phyloP scores from a whole-genome alignment of 2,888 invertebrate genomes.

The Teinopalpus imperialis region DNA sequence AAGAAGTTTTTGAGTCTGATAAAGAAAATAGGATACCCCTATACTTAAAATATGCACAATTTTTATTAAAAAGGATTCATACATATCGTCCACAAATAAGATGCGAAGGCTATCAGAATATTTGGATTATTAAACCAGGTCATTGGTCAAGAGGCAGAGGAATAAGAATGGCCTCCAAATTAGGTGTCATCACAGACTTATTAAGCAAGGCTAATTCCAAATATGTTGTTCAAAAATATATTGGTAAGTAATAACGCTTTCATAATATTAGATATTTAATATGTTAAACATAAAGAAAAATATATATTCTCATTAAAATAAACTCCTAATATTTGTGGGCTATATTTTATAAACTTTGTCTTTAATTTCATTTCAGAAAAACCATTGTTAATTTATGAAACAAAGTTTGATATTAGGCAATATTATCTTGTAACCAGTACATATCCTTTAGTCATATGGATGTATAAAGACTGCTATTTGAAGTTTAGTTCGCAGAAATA shows the following conservation, averaged over 20 bases:
- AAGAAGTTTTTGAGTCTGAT: constrained; percentile 71
- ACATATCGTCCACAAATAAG: constrained; percentile 83
- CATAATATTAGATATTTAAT: too few relatives aligned
- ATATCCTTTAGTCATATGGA: constrained; percentile 91
- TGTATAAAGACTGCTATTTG: constrained; percentile 92
- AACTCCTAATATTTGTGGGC: not conserved
- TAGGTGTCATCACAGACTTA: constrained; percentile 86
- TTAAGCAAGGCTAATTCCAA: constrained; percentile 81
- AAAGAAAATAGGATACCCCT: constrained; percentile 53
- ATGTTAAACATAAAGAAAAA: too few relatives aligned
- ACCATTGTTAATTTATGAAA: constrained; percentile 90
- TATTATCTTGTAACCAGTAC: constrained; percentile 93
- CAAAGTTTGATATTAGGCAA: constrained; percentile 95
- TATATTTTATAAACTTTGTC: not conserved
- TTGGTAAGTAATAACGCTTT: constrained; percentile 85
- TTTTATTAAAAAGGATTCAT: constrained; percentile 81
- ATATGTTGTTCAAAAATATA: constrained; percentile 95
- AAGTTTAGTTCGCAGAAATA: constrained; percentile 93
- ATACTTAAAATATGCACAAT: constrained; percentile 71
- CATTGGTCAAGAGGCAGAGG: constrained; percentile 92
- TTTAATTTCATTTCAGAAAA: constrained; percentile 82
- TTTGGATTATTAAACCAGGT: constrained; percentile 95
- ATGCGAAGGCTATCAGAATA: constrained; percentile 90
- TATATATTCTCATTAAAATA: too few relatives aligned
- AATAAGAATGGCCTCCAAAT: constrained; percentile 88